Base-by-base conservation (phyloP, 2,888 invertebrate genomes). In the Chrysina gloriosa region DNA sequence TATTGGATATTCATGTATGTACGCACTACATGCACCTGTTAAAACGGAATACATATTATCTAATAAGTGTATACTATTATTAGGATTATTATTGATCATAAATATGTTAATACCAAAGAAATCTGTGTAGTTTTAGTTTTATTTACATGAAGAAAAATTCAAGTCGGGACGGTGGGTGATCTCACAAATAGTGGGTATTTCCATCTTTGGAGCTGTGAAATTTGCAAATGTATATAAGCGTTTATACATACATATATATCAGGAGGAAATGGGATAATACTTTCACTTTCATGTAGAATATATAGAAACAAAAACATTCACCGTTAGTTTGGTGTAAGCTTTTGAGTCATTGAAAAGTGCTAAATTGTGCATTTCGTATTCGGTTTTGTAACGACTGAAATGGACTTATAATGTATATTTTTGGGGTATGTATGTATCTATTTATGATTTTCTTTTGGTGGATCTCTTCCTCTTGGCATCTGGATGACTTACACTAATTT, bases 401-500 rank as follows among this genome's bases (percentile, higher is more conserved):
- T 23, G 36, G 1, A 6, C 2, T 23, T 23, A 39, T 39, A 23
- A 58, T 58, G 58, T 39, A 34, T 14, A 3, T 58, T 11, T 42
- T 25, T 14, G 36, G 31, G 50, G 63, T 63, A 63, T 34, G 63
- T 50, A 27, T 63, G 21, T 48, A 21, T 21, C 29, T 3, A 25
- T 25, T 9, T 36, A 36, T 42, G 27, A 7, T 23, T 42, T 21
- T 2, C 7, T 21, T 25, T 27, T 27, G 1, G 3, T 31, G n/a
- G 31, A 1, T 2, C 31, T 9, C n/a, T 31, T 31, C 4, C 7
- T 4, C 31, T 31, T 31, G n/a, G 2, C 7, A 31, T 9, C 4
- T 29, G 29, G 29, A 6, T n/a, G n/a, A n/a, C n/a, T n/a, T n/a
- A n/a, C n/a, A n/a, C n/a, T n/a, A n/a, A n/a, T n/a, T n/a, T n/a